Percentiles rank a stretch among this genome's conserved stretches.
Evolutionary conservation across 2,888 invertebrate genomes (phyloP).

Genomic region (Nycteola revayana): DNA sequence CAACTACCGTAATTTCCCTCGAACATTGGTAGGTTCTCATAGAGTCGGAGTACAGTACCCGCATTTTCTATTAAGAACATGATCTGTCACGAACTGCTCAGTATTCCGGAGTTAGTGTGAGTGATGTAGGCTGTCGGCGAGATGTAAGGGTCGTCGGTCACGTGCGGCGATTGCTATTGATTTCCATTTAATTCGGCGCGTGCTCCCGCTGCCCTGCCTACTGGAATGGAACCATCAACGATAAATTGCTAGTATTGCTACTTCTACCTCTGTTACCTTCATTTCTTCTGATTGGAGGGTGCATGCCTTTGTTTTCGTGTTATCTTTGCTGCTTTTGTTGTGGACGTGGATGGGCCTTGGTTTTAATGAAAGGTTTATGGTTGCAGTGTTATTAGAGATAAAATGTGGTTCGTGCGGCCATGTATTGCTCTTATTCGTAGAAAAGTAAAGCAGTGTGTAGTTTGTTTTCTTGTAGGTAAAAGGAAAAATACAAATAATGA

Average conservation of each 20-base stretch:
- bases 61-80: constrained; percentile 33
- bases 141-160: constrained; percentile 63
- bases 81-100: constrained; percentile 35
- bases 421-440: too few relatives aligned
- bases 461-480: too few relatives aligned
- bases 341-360: constrained; percentile 1
- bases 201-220: constrained; percentile 55
- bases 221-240: constrained; percentile 46
- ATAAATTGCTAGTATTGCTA: constrained; percentile 48
- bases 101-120: constrained; percentile 27
- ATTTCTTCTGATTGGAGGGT: constrained; percentile 66
- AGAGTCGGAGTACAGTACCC: constrained; percentile 11
- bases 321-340: constrained; percentile 15
- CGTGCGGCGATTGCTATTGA: constrained; percentile 72
- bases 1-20: too few relatives aligned
- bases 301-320: constrained; percentile 32
- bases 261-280: constrained; percentile 49
- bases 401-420: too few relatives aligned
- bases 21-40: too few relatives aligned
- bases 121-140: constrained; percentile 42
- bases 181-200: constrained; percentile 80
- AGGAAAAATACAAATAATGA: too few relatives aligned
- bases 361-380: background rate
- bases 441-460: too few relatives aligned
- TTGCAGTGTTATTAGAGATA: too few relatives aligned